Evolutionary conservation across 2,797 vertebrate species (phyloP), one percentile per base, ranked within the genome.

Genomic region (Apogon talboti): DNA sequence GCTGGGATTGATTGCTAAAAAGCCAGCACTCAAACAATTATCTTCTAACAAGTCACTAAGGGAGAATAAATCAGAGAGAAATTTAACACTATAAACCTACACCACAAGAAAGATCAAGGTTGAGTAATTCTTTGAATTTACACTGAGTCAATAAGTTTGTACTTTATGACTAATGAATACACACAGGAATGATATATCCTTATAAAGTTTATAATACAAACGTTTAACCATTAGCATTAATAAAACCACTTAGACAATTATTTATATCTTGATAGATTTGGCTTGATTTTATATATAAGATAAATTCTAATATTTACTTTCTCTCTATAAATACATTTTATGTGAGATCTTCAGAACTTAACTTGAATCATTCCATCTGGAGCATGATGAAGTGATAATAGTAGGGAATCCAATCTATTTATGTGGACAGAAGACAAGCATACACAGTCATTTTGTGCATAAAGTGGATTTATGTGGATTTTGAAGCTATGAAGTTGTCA

Each of bases 321-420:
- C 7, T n/a, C 3, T 51, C 45, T 51, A 8, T 38, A 44, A 41
- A 16, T 4, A 16, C 15, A 53, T 51, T 51, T 38, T 7, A 28
- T 18, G 42, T 11, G 2, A 13, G 12, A 48, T 54, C 0, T n/a
- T 45, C 19, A n/a, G 7, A 37, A 28, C 6, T 2, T 16, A 6
- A 0, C 33, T 18, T 11, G 44, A 33, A 15, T 15, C 11, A 3
- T n/a, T 49, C 30, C 11, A n/a, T 51, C 67, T 66, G 16, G 37
- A 45, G 37, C 37, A 24, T 46, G 0, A 2, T 40, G 33, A 19
- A 6, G 63, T 45, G 49, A 61, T 52, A 58, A 52, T 62, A 57
- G 53, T 30, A 11, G 52, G 45, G 54, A 49, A 64, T 56, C 66
- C 38, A 50, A 33, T 67, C 12, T 53, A 55, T 65, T 44, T 42